Conservation (phyloP, 2,888 invertebrate species). For the Phoronis australis region DNA sequence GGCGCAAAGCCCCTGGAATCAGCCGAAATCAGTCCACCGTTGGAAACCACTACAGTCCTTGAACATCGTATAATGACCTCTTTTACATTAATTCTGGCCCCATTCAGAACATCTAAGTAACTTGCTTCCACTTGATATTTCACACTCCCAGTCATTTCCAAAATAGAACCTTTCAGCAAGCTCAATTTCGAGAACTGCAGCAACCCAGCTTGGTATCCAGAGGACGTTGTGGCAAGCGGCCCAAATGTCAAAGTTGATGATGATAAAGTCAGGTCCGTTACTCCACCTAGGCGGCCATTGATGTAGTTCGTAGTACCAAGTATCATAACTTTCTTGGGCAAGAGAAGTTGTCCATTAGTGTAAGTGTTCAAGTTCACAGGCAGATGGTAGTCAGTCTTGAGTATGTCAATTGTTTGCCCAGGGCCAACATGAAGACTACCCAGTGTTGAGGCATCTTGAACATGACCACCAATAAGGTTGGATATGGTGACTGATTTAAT, state of each 20-base stretch:
- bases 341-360: slow-evolving; percentile 13
- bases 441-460: slow-evolving; percentile 18
- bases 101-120: too few species aligned
- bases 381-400: slow-evolving; percentile 18
- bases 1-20: too few species aligned
- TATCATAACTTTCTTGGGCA: slow-evolving; percentile 19
- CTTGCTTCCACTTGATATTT: too few species aligned
- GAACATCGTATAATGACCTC: too few species aligned
- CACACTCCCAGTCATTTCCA: slow-evolving; percentile 13
- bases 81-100: too few species aligned
- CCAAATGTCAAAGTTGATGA: slow-evolving; percentile 14
- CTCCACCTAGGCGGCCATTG: slow-evolving; percentile 22
- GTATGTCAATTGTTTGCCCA: slow-evolving; percentile 19
- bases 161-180: slow-evolving; percentile 12
- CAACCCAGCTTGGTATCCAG: slow-evolving; percentile 2
- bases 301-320: slow-evolving; percentile 18
- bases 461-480: slow-evolving; percentile 17
- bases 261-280: slow-evolving; percentile 18
- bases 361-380: slow-evolving; percentile 22
- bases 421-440: slow-evolving; percentile 29
- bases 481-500: slow-evolving; percentile 13
- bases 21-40: too few species aligned
- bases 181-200: slow-evolving; percentile 12
- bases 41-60: too few species aligned
- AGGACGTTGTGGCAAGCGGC: slow-evolving; percentile 12